Conservation (phyloP, 1,140 invertebrate species). For the Trichoplusia ni region DNA sequence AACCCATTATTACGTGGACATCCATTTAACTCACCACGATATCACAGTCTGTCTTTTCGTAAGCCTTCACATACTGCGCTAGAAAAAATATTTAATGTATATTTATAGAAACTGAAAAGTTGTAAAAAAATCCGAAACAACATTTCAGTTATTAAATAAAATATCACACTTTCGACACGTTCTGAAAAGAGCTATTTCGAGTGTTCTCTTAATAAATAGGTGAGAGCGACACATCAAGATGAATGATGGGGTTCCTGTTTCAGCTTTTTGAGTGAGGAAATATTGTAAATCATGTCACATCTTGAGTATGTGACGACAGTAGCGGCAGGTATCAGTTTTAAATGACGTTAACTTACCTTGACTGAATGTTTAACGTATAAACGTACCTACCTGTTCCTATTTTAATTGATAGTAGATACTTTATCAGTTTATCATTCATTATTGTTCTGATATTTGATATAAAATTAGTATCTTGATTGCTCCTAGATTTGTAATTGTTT, state of each 20-base stretch:
- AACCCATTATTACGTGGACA: constrained; percentile 3
- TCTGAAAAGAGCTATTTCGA: background rate
- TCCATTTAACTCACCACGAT: background rate
- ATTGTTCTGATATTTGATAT: too few relatives aligned
- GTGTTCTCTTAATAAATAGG: constrained; percentile 22
- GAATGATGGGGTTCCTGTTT: constrained; percentile 4
- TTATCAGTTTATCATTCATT: too few relatives aligned
- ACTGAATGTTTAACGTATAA: constrained; percentile 2
- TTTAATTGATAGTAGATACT: too few relatives aligned
- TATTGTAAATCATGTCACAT: constrained; percentile 21
- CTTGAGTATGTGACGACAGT: constrained; percentile 4
- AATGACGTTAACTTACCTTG: background rate
- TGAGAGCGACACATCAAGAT: constrained; percentile 15
- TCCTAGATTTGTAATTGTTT: too few relatives aligned
- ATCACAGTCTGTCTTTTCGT: too few relatives aligned
- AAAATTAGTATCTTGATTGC: too few relatives aligned
- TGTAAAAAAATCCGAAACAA: too few relatives aligned
- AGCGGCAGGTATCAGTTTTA: constrained; percentile 20
- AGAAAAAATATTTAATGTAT: too few relatives aligned
- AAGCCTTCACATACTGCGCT: too few relatives aligned
- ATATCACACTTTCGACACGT: background rate
- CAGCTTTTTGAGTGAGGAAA: background rate
- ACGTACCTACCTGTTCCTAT: background rate
- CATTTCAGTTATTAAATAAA: too few relatives aligned
- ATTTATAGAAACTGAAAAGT: too few relatives aligned